These are phyloP conservation scores for Lonchura striata DNA, from an alignment of 2,113 vertebrate genomes.

Conservation along the genomic window DNA sequence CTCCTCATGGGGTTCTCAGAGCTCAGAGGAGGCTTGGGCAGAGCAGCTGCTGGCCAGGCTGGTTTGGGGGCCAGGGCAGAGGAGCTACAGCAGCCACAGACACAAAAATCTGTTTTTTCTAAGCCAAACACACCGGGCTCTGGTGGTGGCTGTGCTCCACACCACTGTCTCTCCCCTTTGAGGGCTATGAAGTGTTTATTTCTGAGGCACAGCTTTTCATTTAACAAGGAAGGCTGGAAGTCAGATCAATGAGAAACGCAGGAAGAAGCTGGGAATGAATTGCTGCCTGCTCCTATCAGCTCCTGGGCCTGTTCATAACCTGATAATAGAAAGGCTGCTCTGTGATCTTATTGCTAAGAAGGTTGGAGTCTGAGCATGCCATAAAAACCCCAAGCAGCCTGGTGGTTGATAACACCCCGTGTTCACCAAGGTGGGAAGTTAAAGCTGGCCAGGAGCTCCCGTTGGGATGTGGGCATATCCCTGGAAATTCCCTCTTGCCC, in stretches of 20 bases:
- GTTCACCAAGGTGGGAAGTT: neutral
- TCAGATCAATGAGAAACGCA: neutral
- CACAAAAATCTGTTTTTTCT: neutral
- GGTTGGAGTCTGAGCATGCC: neutral
- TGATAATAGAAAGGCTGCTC: conserved; percentile 17
- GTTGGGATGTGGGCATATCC: neutral
- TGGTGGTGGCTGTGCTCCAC: neutral
- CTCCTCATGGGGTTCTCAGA: neutral
- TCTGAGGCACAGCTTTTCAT: neutral
- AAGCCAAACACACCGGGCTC: accelerated
- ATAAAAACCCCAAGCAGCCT: neutral
- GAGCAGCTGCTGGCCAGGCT: too few relatives aligned
- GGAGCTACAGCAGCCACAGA: neutral
- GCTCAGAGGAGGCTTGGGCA: too few relatives aligned
- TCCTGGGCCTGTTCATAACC: conserved; percentile 28
- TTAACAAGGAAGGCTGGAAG: neutral
- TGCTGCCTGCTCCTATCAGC: neutral
- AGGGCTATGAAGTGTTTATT: neutral
- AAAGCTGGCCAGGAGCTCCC: neutral
- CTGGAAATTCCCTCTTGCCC: neutral
- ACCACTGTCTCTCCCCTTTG: neutral
- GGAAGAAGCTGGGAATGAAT: conserved; percentile 21
- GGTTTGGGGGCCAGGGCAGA: neutral
- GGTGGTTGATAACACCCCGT: neutral
- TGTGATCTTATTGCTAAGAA: conserved; percentile 4